Evolutionary conservation across 2,888 invertebrate genomes (phyloP).

Genomic region (Malacosoma neustria): DNA sequence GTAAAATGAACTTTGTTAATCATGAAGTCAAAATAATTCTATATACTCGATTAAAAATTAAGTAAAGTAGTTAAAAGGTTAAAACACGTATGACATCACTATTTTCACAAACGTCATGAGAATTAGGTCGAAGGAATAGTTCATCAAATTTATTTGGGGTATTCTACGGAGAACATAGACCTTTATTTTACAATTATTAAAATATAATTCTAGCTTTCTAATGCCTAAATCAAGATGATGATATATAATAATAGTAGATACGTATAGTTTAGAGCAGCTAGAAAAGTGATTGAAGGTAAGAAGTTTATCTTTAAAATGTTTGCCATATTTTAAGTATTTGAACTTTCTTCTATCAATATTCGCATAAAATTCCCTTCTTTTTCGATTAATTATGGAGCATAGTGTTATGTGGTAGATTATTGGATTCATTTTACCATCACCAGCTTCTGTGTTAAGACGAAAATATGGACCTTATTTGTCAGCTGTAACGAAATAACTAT

Average conservation of each 20-base stretch:
- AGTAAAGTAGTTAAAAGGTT: no score
- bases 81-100: no score
- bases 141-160: conserved; percentile 33
- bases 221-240: conserved; percentile 4
- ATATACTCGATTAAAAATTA: no score
- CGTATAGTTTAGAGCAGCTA: neutral
- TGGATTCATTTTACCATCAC: conserved; percentile 6
- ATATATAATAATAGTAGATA: neutral
- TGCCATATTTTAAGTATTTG: conserved; percentile 67
- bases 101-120: conserved; percentile 40
- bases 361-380: conserved; percentile 19
- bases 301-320: conserved; percentile 39
- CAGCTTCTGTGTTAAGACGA: conserved; percentile 22
- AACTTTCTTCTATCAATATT: conserved; percentile 41
- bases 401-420: conserved; percentile 11
- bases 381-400: conserved; percentile 20
- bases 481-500: conserved; percentile 30
- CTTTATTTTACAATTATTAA: neutral
- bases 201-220: neutral
- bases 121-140: conserved; percentile 61
- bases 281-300: conserved; percentile 46
- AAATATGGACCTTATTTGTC: conserved; percentile 35
- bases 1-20: no score
- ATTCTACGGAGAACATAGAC: conserved; percentile 21
- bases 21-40: no score